Evolutionary conservation across 2,113 vertebrate species (phyloP), one percentile per base, ranked within the genome.

Genomic region (Lichenostomus cassidix): DNA sequence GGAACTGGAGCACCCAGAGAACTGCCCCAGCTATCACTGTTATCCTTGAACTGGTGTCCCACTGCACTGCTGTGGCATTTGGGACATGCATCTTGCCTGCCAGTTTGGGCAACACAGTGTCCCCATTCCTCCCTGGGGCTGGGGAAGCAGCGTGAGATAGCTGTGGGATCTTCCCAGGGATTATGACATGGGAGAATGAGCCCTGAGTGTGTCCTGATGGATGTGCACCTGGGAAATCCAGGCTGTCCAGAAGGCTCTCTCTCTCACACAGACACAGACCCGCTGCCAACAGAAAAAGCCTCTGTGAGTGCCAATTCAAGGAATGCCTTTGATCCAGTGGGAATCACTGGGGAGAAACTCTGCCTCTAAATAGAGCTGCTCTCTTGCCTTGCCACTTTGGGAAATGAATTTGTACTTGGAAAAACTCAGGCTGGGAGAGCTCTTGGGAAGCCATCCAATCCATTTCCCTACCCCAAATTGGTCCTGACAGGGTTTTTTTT

Each of bases 361-460:
- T 80, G 85, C 60, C 89, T 94, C 89, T 93, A 89, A 96, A 86
- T 59, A 25, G 76, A 90, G 89, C 86, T 67, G 76, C 47, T 80
- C 86, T 90, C 92, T 86, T 89, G 90, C 88, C 55, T 94, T 92
- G 68, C 94, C 91, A 87, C 95, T 93, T 93, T 94, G 95, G 95
- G 96, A 96, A 96, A 95, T 95, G 80, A 94, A 95, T 94, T 89
- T 89, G 83, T 89, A 47, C 83, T 93, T 1, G 41, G 95, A 97
- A 97, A 92, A 96, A 87, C 41, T 50, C 86, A 42, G 86, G 64
- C 92, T 94, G 80, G 76, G 86, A 93, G 86, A 84, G 73, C 65
- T 78, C 80, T 92, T 78, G 94, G 94, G 92, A 97, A 94, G 83
- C 46, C 39, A 87, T 97, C 91, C 95, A 96, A 81, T 42, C 56